Evolutionary conservation across 2,888 invertebrate genomes (phyloP).

Genomic region (Cantharis lateralis): DNA sequence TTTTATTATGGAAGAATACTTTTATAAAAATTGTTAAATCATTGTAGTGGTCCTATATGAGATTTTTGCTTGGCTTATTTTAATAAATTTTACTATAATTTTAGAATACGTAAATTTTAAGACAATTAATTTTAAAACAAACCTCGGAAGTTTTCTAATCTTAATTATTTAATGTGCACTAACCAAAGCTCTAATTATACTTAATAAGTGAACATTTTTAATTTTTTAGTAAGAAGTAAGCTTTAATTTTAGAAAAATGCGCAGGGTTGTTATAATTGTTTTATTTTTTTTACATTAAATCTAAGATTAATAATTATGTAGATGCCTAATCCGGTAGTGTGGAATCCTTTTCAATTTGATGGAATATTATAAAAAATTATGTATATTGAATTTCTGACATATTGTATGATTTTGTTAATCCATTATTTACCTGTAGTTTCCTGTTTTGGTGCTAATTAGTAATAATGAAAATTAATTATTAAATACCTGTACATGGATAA

Average conservation of each 20-base stretch:
- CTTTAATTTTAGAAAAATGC: slow-evolving; percentile 1
- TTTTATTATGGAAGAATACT: background rate
- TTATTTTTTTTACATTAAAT: background rate
- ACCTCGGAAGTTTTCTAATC: background rate
- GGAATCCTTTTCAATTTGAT: too few relatives aligned
- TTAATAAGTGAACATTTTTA: background rate
- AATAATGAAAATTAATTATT: slow-evolving; percentile 6
- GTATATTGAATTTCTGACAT: background rate
- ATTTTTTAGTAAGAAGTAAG: background rate
- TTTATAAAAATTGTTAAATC: background rate
- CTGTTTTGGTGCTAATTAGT: slow-evolving; percentile 30
- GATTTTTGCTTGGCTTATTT: background rate
- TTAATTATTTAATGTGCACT: background rate
- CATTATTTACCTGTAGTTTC: slow-evolving; percentile 18
- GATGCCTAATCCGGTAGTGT: background rate
- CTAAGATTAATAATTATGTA: background rate
- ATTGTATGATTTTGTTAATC: background rate
- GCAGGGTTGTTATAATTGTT: background rate
- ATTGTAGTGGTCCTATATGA: background rate
- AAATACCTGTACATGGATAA: background rate
- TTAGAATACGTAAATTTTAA: background rate
- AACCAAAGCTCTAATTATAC: background rate
- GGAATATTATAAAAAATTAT: background rate
- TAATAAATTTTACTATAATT: background rate
- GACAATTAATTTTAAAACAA: background rate